Percentiles rank a stretch among this genome's conserved stretches.
Evolutionary conservation across 2,888 invertebrate species (phyloP).

Genomic region (Tenthredo notha): DNA sequence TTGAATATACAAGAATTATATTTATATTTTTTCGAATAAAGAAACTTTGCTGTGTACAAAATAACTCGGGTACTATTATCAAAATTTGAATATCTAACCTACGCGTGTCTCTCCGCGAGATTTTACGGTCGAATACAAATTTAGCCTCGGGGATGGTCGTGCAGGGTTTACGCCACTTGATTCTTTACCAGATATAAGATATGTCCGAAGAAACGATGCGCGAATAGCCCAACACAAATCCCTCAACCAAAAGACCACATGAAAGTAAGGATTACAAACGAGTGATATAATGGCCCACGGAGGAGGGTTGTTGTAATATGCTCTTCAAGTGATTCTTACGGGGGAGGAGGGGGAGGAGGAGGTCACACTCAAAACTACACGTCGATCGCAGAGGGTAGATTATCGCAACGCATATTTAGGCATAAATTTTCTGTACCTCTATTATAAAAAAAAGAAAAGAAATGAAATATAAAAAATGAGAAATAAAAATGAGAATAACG

Average conservation of each 20-base stretch:
- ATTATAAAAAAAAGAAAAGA: not conserved
- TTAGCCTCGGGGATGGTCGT: not conserved
- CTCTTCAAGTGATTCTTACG: conserved; percentile 36
- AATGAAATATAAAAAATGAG: too few relatives aligned
- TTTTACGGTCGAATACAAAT: conserved; percentile 2
- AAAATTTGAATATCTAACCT: not conserved
- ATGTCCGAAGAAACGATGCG: conserved; percentile 3
- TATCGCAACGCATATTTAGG: not conserved
- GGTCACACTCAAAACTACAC: conserved; percentile 25
- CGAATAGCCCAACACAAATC: conserved; percentile 32
- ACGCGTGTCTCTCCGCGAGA: not conserved
- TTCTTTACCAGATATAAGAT: not conserved
- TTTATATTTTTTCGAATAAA: not conserved
- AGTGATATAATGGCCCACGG: not conserved
- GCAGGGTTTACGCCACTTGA: conserved; percentile 40
- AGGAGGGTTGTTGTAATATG: conserved; percentile 17
- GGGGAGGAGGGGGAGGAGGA: not conserved
- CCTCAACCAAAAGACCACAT: conserved; percentile 39
- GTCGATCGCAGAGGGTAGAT: conserved; percentile 20
- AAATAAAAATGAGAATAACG: not conserved
- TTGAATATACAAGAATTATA: not conserved
- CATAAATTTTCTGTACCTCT: not conserved
- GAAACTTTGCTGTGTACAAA: not conserved
- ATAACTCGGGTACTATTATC: not conserved
- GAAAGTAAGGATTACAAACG: conserved; percentile 35